Evolutionary conservation across 2,113 vertebrate species (phyloP).

Genomic region (Apteryx mantelli): DNA sequence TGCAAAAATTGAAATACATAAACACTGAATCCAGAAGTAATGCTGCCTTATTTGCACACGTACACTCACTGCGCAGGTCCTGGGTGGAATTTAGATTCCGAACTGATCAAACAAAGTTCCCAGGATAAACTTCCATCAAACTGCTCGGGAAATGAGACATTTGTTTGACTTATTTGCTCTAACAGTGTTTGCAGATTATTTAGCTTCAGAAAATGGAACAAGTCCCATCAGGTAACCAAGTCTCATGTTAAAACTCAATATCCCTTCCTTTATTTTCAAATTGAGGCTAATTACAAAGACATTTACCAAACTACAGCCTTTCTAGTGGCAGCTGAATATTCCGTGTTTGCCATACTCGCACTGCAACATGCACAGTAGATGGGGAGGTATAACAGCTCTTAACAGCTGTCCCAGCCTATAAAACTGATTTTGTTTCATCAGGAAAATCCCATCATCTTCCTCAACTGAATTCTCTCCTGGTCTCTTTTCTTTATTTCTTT

Average conservation of each 20-base stretch:
- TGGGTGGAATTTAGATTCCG: background rate
- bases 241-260: no score
- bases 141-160: background rate
- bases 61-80: no score
- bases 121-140: background rate
- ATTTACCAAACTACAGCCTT: background rate
- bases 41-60: background rate
- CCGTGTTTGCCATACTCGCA: background rate
- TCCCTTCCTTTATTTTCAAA: background rate
- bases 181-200: background rate
- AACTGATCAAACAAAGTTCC: background rate
- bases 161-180: background rate
- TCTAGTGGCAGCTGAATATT: background rate
- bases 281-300: background rate
- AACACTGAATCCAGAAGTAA: background rate
- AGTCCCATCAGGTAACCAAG: background rate
- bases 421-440: background rate
- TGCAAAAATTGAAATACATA: background rate
- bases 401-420: background rate
- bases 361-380: background rate
- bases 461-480: background rate
- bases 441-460: background rate
- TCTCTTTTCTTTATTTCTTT: background rate
- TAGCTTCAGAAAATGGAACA: background rate
- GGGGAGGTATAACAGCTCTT: background rate